These are phyloP conservation scores for Gastrophryne carolinensis DNA, from an alignment of 2,797 vertebrate species.

Conservation along the genomic window DNA sequence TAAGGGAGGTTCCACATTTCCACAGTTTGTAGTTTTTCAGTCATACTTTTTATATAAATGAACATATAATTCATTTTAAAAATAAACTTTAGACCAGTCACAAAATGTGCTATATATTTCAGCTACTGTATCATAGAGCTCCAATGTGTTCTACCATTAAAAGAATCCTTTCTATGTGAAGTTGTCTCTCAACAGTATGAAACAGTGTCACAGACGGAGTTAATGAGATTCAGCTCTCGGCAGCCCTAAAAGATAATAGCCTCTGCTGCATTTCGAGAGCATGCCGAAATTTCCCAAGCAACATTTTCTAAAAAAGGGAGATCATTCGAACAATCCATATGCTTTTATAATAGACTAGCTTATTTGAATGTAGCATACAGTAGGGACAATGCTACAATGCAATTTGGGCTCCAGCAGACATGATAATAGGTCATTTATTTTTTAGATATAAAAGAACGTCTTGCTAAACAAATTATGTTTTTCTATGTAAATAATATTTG, in stretches of 20 bases:
- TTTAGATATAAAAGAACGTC: constrained; percentile 21
- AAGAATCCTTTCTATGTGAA: background rate
- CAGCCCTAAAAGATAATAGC: constrained; percentile 20
- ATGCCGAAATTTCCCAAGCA: background rate
- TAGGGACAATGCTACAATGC: constrained; percentile 28
- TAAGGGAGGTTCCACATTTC: background rate
- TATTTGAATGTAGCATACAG: constrained; percentile 34
- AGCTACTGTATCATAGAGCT: background rate
- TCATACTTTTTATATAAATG: background rate
- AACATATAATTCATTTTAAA: background rate
- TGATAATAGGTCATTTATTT: constrained; percentile 5
- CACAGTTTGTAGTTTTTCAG: background rate
- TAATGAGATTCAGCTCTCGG: constrained; percentile 10
- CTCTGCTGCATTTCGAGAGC: background rate
- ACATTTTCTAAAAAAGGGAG: constrained; percentile 19
- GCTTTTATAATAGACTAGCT: constrained; percentile 12
- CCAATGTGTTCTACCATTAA: background rate
- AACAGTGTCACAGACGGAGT: constrained; percentile 4
- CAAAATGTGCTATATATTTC: background rate
- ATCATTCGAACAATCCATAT: constrained; percentile 23
- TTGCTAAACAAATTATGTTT: background rate
- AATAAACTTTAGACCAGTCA: background rate
- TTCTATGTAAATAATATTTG: constrained; percentile 30
- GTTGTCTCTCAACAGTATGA: background rate
- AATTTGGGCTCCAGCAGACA: constrained; percentile 8